These are phyloP conservation scores for Zosterops lateralis DNA, from an alignment of 2,113 vertebrate species.

Conservation along the genomic window DNA sequence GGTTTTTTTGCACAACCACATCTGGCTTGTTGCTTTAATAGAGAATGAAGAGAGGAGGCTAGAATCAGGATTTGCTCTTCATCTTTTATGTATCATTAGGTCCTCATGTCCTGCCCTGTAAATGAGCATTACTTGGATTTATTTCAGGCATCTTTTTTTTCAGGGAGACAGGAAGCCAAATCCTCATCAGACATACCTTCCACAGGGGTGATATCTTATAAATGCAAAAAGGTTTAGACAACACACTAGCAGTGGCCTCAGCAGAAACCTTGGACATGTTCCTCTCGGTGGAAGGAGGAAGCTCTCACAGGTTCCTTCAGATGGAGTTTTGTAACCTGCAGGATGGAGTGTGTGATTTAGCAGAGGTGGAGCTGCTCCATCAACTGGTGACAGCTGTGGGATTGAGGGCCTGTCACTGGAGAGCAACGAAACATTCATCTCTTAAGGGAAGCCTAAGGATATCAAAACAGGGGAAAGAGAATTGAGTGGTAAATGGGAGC, in stretches of 20 bases:
- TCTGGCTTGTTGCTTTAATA: not conserved
- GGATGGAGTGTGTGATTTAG: not conserved
- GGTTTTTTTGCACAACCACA: not conserved
- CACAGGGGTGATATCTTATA: not conserved
- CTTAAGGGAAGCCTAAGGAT: not conserved
- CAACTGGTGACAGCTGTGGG: not conserved
- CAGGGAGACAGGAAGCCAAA: not conserved
- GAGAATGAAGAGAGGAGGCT: not conserved
- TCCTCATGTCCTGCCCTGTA: rapidly evolving
- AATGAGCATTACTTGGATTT: not conserved
- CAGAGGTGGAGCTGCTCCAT: not conserved
- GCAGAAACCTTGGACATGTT: not conserved
- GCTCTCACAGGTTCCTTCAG: not conserved
- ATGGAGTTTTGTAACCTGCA: not conserved
- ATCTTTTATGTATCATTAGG: not conserved
- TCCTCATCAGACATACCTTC: not conserved
- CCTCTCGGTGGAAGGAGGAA: not conserved
- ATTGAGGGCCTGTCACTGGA: not conserved
- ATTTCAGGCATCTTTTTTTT: not conserved
- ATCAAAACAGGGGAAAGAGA: not conserved
- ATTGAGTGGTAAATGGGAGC: not conserved
- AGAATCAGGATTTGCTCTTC: not conserved
- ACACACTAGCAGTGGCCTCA: not conserved
- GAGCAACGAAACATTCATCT: not conserved
- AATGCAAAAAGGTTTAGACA: not conserved